Evolutionary conservation across 1,140 invertebrate species (phyloP), one percentile per base, ranked within the genome.

Genomic region (Caerostris darwini): DNA sequence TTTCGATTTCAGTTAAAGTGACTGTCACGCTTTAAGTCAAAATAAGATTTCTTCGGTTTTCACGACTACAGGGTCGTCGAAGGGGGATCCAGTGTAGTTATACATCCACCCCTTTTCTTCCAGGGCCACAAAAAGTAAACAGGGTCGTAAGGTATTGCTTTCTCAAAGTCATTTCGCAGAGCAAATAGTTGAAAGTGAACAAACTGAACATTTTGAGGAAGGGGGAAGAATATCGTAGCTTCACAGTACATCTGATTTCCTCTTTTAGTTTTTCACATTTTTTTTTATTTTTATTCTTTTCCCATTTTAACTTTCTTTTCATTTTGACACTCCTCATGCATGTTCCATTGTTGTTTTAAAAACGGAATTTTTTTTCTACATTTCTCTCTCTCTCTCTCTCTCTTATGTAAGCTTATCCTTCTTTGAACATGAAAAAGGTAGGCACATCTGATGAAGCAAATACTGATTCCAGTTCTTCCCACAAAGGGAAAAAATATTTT

Each of bases 101-200:
- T 50, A 77, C 34, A 77, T n/a, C 56, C 8, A 34, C 50, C 34
- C 50, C 14, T 50, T 53, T 53, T 64, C 19, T 88, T 67, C 3
- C 59, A 8, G 3, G 54, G 54, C 64, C 64, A n/a, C 7, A 57
- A 88, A 90, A 90, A 57, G 69, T 14, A 69, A 90, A 57, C 67
- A 90, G 67, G 69, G 69, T 57, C 4, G n/a, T 7, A 58, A 8
- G 54, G 69, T 90, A 90, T 90, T 90, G 88, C 88, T 71, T 69
- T 77, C 88, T 19, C 54, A 56, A 58, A 71, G 67, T 77, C 34
- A 90, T 90, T 90, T 90, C 88, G 12, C 50, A n/a, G 67, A 56
- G 67, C 88, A 90, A 90, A 90, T 53, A 90, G 50, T 90, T 77
- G 88, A 90, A 90, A 90, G 88, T 57, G 88, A 90, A 71, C 88